Percentiles rank a stretch among this genome's conserved stretches.
Evolutionary conservation across 2,888 invertebrate genomes (phyloP).

Genomic region (Limenitis camilla): DNA sequence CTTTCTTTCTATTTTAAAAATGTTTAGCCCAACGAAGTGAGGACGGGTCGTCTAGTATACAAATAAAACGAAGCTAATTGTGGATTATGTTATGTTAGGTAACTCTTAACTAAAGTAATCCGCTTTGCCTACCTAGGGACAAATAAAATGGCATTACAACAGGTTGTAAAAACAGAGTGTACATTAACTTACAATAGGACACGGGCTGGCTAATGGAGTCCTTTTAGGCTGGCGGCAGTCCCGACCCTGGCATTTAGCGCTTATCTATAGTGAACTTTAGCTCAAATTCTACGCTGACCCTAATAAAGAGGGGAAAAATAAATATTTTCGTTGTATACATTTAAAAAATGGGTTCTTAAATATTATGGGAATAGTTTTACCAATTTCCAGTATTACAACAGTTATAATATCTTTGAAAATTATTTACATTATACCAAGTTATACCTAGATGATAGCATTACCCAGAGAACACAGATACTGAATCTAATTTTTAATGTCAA

Average conservation of each 20-base stretch:
- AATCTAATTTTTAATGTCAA: too few species aligned
- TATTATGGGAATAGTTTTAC: too few species aligned
- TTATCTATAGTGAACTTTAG: constrained; percentile 9
- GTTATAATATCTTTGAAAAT: too few species aligned
- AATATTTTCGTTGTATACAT: background rate
- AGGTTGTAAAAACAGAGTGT: constrained; percentile 7
- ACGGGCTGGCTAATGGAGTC: constrained; percentile 16
- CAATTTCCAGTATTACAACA: too few species aligned
- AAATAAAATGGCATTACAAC: background rate
- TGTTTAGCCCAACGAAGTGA: too few species aligned
- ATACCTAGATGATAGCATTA: too few species aligned
- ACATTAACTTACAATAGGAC: constrained; percentile 11
- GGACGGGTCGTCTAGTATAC: too few species aligned
- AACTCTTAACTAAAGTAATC: background rate
- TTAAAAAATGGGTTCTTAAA: background rate
- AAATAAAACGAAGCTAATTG: background rate
- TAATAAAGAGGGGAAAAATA: constrained; percentile 1
- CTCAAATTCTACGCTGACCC: constrained; percentile 2
- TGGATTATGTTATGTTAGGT: background rate
- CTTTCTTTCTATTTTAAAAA: too few species aligned
- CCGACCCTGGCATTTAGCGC: constrained; percentile 1
- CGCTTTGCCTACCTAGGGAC: background rate
- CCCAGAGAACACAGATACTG: too few species aligned
- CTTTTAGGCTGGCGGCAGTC: constrained; percentile 7
- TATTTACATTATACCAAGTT: too few species aligned